Evolutionary conservation across 2,888 invertebrate species (phyloP).

Genomic region (Leucophenga maculata): DNA sequence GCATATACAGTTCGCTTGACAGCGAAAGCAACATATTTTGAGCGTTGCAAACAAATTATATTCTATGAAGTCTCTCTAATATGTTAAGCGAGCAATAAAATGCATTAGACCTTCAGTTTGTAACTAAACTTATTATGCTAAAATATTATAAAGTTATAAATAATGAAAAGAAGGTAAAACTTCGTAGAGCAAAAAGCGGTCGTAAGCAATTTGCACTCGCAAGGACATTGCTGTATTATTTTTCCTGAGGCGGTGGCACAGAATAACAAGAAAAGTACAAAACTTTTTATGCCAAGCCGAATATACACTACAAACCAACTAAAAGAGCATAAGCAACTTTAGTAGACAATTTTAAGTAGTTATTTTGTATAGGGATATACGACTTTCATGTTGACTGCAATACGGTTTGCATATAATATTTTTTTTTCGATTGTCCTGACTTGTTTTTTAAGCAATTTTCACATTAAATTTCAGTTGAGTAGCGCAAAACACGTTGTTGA

Average conservation of each 20-base stretch:
- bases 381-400: too few species aligned
- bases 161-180: too few species aligned
- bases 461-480: conserved; percentile 49
- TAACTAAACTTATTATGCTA: too few species aligned
- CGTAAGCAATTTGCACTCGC: conserved; percentile 49
- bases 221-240: conserved; percentile 56
- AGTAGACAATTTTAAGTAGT: too few species aligned
- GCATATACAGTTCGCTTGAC: too few species aligned
- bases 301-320: neutral
- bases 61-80: too few species aligned
- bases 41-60: too few species aligned
- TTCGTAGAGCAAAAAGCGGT: neutral
- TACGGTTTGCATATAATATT: neutral
- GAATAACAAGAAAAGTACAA: conserved; percentile 48
- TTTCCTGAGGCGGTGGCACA: conserved; percentile 56
- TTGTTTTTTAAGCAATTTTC: conserved; percentile 45
- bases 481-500: conserved; percentile 64
- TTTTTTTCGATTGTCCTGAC: conserved; percentile 14
- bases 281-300: conserved; percentile 15
- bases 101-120: too few species aligned
- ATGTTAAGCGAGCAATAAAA: too few species aligned
- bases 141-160: too few species aligned
- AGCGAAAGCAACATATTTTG: too few species aligned
- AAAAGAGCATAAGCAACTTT: neutral
- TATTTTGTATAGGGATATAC: too few species aligned